These are phyloP conservation scores for Cephus sareptanus DNA, from an alignment of 2,888 invertebrate genomes.

Conservation along the genomic window DNA sequence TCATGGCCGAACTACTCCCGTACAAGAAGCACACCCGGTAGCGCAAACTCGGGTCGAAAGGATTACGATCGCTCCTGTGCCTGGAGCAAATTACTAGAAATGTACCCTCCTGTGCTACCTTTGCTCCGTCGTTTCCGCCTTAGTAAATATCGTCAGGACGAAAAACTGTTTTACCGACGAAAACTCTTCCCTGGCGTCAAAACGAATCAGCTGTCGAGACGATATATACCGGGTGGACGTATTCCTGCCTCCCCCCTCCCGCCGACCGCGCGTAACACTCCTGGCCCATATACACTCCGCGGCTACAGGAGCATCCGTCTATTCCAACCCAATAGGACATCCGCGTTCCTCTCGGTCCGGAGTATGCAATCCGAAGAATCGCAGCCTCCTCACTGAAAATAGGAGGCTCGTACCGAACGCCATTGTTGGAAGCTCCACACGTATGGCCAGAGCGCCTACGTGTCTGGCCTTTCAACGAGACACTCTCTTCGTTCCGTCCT, in stretches of 20 bases:
- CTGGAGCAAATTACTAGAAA: background rate
- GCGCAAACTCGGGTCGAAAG: background rate
- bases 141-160: background rate
- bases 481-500: background rate
- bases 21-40: background rate
- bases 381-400: conserved; percentile 27
- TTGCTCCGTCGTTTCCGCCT: no score
- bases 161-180: background rate
- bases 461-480: background rate
- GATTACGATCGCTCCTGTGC: background rate
- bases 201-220: background rate
- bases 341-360: conserved; percentile 14
- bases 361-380: conserved; percentile 35
- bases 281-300: no score
- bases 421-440: background rate
- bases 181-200: background rate
- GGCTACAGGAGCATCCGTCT: background rate
- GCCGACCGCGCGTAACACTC: background rate
- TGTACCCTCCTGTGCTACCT: background rate
- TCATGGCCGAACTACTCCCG: background rate
- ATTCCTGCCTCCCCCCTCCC: background rate
- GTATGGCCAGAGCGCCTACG: background rate
- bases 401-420: conserved; percentile 8
- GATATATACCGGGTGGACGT: background rate
- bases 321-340: background rate